A percentile compares a stretch with the other conserved stretches of the same genome.
Conservation (phyloP, 37 sponge, comb jelly and placozoan genomes). For the Ianthella basta region DNA sequence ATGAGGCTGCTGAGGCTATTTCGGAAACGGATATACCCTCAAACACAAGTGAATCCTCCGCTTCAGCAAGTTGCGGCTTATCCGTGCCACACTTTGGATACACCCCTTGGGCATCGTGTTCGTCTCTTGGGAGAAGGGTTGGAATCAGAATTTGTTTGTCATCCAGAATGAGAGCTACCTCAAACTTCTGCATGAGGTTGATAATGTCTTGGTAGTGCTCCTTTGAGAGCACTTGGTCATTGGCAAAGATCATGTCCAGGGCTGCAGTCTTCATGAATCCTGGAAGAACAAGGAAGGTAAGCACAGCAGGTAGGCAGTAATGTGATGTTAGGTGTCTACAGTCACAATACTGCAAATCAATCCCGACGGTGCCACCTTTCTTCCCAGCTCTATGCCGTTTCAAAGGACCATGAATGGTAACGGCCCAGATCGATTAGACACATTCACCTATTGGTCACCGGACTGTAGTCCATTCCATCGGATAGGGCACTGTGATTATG, state of each 20-base stretch:
- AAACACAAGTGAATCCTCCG: no score
- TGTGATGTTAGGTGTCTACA: no score
- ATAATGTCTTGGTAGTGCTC: slow-evolving; percentile 37
- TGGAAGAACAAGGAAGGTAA: slow-evolving; percentile 23
- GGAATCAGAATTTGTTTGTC: slow-evolving; percentile 66
- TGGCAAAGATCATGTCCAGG: slow-evolving; percentile 40
- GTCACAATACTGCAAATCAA: no score
- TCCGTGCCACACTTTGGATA: neutral
- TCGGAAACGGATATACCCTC: neutral
- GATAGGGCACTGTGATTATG: no score
- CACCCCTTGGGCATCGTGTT: slow-evolving; percentile 43
- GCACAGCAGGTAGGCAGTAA: no score
- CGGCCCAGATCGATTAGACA: no score
- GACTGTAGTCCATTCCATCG: no score
- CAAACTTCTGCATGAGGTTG: slow-evolving; percentile 79
- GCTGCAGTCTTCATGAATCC: slow-evolving; percentile 56
- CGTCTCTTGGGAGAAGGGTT: slow-evolving; percentile 74
- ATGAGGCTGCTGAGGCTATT: slow-evolving; percentile 27
- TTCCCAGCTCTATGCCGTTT: no score
- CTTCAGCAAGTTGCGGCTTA: no score
- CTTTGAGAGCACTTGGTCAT: neutral
- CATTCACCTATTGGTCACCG: no score
- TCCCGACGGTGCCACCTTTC: no score
- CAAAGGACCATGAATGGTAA: no score
- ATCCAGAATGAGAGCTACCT: slow-evolving; percentile 71